These are phyloP conservation scores for Sminthurides aquaticus DNA, from an alignment of 2,888 invertebrate genomes.

Conservation along the genomic window DNA sequence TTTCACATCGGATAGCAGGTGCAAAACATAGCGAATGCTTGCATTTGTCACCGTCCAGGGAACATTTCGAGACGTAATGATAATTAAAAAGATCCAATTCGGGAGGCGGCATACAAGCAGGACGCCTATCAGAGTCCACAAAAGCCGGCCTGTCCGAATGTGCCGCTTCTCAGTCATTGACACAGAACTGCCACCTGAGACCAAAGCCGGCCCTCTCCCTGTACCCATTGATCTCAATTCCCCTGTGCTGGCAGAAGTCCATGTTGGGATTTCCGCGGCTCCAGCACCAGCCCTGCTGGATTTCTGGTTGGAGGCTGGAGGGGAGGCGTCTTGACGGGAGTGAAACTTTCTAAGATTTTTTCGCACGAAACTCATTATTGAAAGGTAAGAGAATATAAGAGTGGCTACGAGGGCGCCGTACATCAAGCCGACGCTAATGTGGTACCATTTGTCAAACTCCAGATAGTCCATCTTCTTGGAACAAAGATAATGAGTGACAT, in stretches of 20 bases:
- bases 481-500: constrained; percentile 29
- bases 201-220: background rate
- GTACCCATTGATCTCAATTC: background rate
- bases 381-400: constrained; percentile 34
- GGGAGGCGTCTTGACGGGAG: background rate
- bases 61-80: background rate
- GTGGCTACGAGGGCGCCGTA: constrained; percentile 21
- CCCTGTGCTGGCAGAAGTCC: background rate
- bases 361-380: constrained; percentile 33
- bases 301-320: background rate
- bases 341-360: constrained; percentile 12
- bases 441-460: constrained; percentile 24
- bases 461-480: background rate
- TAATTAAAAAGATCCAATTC: background rate
- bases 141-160: constrained; percentile 4
- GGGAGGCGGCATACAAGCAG: constrained; percentile 4
- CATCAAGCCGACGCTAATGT: constrained; percentile 24
- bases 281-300: background rate
- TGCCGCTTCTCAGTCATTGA: background rate
- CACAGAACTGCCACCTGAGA: background rate
- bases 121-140: constrained; percentile 3
- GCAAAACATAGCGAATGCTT: constrained; percentile 50
- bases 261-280: background rate
- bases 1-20: constrained; percentile 52
- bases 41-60: constrained; percentile 7